Percentiles rank a stretch among this genome's conserved stretches.
Conservation (phyloP, 2,113 vertebrate genomes). For the Eulacestoma nigropectus region DNA sequence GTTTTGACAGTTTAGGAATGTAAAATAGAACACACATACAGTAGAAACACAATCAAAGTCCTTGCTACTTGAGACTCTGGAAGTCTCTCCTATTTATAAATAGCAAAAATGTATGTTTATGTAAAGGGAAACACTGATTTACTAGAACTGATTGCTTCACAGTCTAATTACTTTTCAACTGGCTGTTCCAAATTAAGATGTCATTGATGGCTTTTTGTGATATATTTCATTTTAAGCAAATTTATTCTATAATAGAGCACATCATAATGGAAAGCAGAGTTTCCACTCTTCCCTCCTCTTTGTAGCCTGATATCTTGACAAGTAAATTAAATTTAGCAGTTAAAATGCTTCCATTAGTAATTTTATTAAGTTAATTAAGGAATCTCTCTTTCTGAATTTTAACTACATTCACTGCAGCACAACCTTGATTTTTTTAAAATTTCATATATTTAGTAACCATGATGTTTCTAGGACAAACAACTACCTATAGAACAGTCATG, state of each 20-base stretch:
- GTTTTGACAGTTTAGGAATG: conserved; percentile 68
- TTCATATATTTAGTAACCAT: conserved; percentile 56
- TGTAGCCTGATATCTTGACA: conserved; percentile 89
- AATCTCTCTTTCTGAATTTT: conserved; percentile 85
- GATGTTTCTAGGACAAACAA: conserved; percentile 52
- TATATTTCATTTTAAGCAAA: conserved; percentile 85
- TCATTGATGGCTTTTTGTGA: conserved; percentile 84
- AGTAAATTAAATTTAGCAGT: conserved; percentile 97
- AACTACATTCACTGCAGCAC: conserved; percentile 77
- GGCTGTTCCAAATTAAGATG: conserved; percentile 84
- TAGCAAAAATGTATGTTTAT: conserved; percentile 73
- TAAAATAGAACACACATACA: conserved; percentile 65
- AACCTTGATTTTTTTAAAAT: conserved; percentile 62
- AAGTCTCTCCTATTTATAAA: conserved; percentile 68
- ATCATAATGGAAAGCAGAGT: conserved; percentile 82
- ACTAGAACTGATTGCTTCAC: conserved; percentile 80
- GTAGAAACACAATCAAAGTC: conserved; percentile 62
- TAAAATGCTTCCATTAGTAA: conserved; percentile 93
- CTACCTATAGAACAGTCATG: not conserved
- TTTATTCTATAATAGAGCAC: conserved; percentile 81
- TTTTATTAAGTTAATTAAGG: conserved; percentile 97
- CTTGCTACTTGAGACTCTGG: conserved; percentile 62
- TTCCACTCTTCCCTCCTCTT: conserved; percentile 76
- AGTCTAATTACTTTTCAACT: conserved; percentile 84
- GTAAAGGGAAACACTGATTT: conserved; percentile 79